phyloP scores from a whole-genome alignment of 1,140 invertebrate species.

The Gerris buenoi region DNA sequence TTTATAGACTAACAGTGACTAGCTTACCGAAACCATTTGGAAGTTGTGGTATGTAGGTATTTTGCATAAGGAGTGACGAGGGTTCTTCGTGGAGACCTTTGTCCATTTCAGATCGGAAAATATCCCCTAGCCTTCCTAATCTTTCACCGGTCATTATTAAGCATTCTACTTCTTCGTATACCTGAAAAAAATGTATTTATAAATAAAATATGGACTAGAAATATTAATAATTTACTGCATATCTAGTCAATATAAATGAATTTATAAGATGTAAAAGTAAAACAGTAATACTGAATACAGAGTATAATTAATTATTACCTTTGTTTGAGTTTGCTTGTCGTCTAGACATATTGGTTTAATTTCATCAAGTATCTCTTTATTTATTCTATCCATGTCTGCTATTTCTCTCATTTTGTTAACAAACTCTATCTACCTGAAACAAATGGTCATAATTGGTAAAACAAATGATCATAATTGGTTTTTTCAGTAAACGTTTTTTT shows the following conservation, averaged over 20 bases:
- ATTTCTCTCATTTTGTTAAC: background rate
- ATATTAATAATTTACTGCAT: too few species aligned
- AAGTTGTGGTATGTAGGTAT: conserved; percentile 45
- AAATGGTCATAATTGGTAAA: too few species aligned
- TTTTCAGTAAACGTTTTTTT: too few species aligned
- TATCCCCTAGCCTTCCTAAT: conserved; percentile 31
- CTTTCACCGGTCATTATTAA: conserved; percentile 30
- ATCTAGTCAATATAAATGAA: too few species aligned
- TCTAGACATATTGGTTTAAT: background rate
- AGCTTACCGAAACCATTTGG: conserved; percentile 41
- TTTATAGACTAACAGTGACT: background rate
- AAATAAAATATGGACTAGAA: too few species aligned
- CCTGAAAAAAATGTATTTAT: conserved; percentile 25
- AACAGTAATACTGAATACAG: too few species aligned
- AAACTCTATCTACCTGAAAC: background rate
- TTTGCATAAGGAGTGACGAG: conserved; percentile 48
- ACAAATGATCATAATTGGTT: too few species aligned
- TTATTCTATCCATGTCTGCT: background rate
- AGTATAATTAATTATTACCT: too few species aligned
- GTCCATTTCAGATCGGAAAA: conserved; percentile 42
- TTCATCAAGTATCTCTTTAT: background rate
- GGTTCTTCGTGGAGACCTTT: conserved; percentile 37
- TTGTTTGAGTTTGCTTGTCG: background rate
- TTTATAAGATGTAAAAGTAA: too few species aligned
- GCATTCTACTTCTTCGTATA: conserved; percentile 30